Evolutionary conservation across 2,797 vertebrate species (phyloP), one percentile per base, ranked within the genome.

Genomic region (Poeciliopsis turneri): DNA sequence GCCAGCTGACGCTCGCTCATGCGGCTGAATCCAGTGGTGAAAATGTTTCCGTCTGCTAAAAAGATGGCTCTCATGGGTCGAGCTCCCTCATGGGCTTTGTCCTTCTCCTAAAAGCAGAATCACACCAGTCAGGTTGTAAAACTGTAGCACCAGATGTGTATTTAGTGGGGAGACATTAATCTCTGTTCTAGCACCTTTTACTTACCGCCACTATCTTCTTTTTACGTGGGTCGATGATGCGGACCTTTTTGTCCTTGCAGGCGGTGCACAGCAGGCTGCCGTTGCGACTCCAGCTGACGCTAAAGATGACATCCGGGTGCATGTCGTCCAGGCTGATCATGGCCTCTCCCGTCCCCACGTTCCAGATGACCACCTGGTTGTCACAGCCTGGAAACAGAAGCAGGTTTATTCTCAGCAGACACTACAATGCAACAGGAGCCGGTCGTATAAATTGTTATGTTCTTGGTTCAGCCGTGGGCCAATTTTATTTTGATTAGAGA

Each of bases 1-100:
- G 97, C 98, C 33, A 99, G 96, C 94, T 99, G 98, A 85, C 98
- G 96, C 87, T 99, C 98, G 0, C 98, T 99, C 98, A 99, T 99
- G 93, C 98, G 98, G 94, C 98, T 99, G 92, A 99, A 99, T 45
- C 98, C 98, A 0, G 98, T 99, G 81, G 98, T 99, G 94, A 99
- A 99, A 92, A 99, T 96, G 33, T 98, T 99, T 72, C 97, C 98
- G 0, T 99, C 96, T 0, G 97, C 95, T 55, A 99, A 95, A 93
- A 99, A 99, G 92, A 99, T 99, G 47, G 98, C 98, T 76, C 98
- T 94, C 97, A 99, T 99, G 41, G 98, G 98, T 20, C 98, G 95
- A 0, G 97, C 97, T 61, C 98, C 98, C 89, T 99, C 98, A 0
- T 99, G 98, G 41, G 98, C 97, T 86, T 98, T 99, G 90, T 99